Conservation (phyloP, 2,113 vertebrate species). For the Dromas ardeola region DNA sequence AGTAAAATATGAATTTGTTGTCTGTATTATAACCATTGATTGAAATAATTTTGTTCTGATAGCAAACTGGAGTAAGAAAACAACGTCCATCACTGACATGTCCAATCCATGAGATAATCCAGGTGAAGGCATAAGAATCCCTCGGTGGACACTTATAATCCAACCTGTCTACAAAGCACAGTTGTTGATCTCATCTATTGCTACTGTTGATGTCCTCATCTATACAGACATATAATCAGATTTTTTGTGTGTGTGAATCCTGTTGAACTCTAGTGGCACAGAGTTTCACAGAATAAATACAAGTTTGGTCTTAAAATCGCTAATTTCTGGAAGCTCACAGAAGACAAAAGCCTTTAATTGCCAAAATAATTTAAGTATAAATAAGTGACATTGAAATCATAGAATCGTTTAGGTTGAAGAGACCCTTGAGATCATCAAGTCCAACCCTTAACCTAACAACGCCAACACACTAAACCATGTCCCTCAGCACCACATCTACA, state of each 20-base stretch:
- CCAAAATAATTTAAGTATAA: not conserved
- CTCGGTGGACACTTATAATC: not conserved
- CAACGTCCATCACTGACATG: not conserved
- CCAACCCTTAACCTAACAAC: not conserved
- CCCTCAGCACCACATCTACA: not conserved
- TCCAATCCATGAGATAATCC: not conserved
- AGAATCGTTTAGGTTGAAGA: not conserved
- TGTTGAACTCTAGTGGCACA: not conserved
- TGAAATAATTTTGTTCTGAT: not conserved
- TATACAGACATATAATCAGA: not conserved
- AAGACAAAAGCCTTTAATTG: not conserved
- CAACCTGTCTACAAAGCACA: not conserved
- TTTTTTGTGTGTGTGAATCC: not conserved
- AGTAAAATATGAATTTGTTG: not conserved
- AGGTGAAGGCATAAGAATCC: not conserved
- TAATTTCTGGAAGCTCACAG: not conserved
- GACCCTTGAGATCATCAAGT: not conserved
- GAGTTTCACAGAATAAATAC: not conserved
- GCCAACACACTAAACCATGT: not conserved
- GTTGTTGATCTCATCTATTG: not conserved
- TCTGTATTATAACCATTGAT: not conserved
- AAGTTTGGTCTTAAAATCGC: accelerated
- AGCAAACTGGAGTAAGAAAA: not conserved
- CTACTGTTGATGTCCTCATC: not conserved
- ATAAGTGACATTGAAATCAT: not conserved